phyloP scores from a whole-genome alignment of 2,888 invertebrate species.

The Drosophila histrio region DNA sequence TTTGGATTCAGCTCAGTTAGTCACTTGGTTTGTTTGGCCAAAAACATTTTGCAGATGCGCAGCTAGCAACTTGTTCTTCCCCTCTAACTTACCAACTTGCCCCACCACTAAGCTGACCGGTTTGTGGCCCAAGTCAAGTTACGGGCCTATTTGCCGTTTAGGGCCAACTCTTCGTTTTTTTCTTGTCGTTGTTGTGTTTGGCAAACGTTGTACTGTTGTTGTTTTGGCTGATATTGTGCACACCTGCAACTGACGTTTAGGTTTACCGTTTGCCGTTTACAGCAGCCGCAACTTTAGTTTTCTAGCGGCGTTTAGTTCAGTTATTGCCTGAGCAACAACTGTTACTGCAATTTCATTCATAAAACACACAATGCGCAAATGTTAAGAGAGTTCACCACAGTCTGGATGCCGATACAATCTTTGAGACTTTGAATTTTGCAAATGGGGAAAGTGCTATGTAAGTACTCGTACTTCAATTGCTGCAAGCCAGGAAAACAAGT shows the following conservation, averaged over 20 bases:
- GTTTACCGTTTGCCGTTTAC: slow-evolving; percentile 63
- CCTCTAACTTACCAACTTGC: neutral
- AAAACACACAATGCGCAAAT: slow-evolving; percentile 20
- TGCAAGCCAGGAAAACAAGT: neutral
- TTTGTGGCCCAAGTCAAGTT: slow-evolving; percentile 67
- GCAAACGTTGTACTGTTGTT: slow-evolving; percentile 11
- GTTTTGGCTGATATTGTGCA: slow-evolving; percentile 45
- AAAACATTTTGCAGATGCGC: slow-evolving; percentile 68
- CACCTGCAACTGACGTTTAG: slow-evolving; percentile 70
- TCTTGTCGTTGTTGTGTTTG: slow-evolving; percentile 30
- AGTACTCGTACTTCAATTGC: slow-evolving; percentile 4
- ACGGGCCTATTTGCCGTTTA: slow-evolving; percentile 61
- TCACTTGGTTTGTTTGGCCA: slow-evolving; percentile 36
- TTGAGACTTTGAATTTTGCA: slow-evolving; percentile 2
- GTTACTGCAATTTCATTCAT: slow-evolving; percentile 31
- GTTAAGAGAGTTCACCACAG: slow-evolving; percentile 1
- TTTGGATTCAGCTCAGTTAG: slow-evolving; percentile 34
- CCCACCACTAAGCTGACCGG: slow-evolving; percentile 54
- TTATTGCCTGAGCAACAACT: slow-evolving; percentile 32
- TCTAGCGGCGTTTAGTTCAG: slow-evolving; percentile 33
- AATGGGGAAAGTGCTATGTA: slow-evolving; percentile 2
- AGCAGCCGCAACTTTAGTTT: slow-evolving; percentile 38
- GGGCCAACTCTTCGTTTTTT: slow-evolving; percentile 50
- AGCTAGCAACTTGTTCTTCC: neutral
- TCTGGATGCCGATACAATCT: slow-evolving; percentile 23